Percentiles rank a stretch among this genome's conserved stretches.
Evolutionary conservation across 2,113 vertebrate species (phyloP).

Genomic region (Myanophis thanlyinensis): DNA sequence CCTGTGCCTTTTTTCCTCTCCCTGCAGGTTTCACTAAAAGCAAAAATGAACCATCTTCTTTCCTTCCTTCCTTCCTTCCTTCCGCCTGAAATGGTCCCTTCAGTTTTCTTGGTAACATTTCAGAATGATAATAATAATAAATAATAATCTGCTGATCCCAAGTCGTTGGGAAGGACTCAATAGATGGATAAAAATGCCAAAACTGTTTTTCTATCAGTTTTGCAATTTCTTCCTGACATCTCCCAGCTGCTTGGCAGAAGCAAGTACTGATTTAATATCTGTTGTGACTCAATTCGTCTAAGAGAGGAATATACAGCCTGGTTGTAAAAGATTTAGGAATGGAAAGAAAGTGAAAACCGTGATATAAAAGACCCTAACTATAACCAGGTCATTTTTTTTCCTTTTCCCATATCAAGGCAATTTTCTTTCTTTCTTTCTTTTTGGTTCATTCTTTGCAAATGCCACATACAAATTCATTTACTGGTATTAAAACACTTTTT

Average conservation of each 20-base stretch:
- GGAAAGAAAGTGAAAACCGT: background rate
- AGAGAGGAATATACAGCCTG: background rate
- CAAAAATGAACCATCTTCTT: background rate
- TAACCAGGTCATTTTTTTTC: background rate
- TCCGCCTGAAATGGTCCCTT: no score
- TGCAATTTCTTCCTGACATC: background rate
- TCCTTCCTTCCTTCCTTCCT: no score
- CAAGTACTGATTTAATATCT: background rate
- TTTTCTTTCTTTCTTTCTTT: no score
- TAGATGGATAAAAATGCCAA: no score
- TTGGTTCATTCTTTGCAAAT: background rate
- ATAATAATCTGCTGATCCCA: no score
- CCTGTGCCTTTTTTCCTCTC: background rate
- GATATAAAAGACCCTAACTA: background rate
- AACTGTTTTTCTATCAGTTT: background rate
- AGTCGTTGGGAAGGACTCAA: no score
- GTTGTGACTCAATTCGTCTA: background rate
- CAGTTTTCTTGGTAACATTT: no score
- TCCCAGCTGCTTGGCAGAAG: background rate
- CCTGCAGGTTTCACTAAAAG: background rate
- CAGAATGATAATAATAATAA: no score
- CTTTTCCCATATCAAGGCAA: background rate
- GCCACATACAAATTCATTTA: background rate
- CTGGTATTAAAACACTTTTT: background rate
- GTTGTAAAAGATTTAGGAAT: background rate